Evolutionary conservation across 2,113 vertebrate genomes (phyloP).

Genomic region (Corythoichthys haematopterus): DNA sequence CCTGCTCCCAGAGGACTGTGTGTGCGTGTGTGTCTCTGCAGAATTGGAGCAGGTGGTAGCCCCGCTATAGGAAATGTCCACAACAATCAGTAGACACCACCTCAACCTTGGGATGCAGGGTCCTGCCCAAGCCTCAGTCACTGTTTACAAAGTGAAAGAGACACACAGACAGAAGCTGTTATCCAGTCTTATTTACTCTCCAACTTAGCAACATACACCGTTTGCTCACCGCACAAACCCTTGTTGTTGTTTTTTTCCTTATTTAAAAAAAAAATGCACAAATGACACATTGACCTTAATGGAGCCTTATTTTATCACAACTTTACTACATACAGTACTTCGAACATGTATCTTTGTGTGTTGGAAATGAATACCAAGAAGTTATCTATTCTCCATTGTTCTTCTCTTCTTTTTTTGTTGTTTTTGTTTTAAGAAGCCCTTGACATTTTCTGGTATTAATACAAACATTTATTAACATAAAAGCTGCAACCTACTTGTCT

Average conservation of each 20-base stretch:
- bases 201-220: constrained; percentile 32
- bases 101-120: constrained; percentile 69
- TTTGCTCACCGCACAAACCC: constrained; percentile 1
- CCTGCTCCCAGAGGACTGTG: constrained; percentile 48
- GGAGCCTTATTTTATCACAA: background rate
- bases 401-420: background rate
- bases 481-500: background rate
- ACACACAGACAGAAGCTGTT: constrained; percentile 68
- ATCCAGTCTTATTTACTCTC: constrained; percentile 68
- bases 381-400: background rate
- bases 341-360: background rate
- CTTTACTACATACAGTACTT: background rate
- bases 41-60: constrained; percentile 52
- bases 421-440: background rate
- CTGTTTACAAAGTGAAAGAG: constrained; percentile 60
- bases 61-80: constrained; percentile 64
- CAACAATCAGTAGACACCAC: constrained; percentile 65
- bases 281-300: background rate
- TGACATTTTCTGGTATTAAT: constrained; percentile 2
- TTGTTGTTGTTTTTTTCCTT: background rate
- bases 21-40: constrained; percentile 10
- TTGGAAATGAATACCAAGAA: background rate
- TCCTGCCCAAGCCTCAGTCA: constrained; percentile 57
- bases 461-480: background rate
- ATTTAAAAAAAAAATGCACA: background rate